Evolutionary conservation across 2,888 invertebrate species (phyloP).

Genomic region (Scaptomyza caliginosa): DNA sequence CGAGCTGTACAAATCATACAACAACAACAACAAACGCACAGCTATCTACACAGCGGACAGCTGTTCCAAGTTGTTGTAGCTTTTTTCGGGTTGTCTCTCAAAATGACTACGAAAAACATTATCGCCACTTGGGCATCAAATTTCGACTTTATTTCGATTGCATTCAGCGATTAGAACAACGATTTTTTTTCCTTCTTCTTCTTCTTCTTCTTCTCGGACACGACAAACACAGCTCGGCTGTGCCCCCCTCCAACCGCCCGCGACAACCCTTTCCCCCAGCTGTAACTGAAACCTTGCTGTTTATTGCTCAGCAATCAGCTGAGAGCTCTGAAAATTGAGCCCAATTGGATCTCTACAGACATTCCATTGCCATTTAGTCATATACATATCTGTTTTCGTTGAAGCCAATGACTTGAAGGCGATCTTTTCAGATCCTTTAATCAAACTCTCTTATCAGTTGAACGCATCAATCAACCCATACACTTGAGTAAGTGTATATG

Average conservation of each 20-base stretch:
- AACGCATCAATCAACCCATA: conserved; percentile 13
- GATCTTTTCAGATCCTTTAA: too few species aligned
- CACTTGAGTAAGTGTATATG: neutral
- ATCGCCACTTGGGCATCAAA: conserved; percentile 66
- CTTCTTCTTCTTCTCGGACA: too few species aligned
- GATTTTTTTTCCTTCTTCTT: neutral
- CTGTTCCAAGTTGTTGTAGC: conserved; percentile 52
- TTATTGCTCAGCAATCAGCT: conserved; percentile 26
- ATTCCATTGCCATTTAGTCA: conserved; percentile 41
- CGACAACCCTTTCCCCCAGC: neutral
- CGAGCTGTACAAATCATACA: conserved; percentile 77
- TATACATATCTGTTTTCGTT: neutral
- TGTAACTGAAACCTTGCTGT: conserved; percentile 25
- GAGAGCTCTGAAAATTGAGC: conserved; percentile 23
- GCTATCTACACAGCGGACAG: conserved; percentile 55
- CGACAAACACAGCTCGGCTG: neutral
- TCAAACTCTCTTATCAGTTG: conserved; percentile 5
- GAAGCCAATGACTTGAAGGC: neutral
- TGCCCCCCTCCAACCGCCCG: neutral
- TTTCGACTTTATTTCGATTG: conserved; percentile 67
- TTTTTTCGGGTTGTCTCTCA: conserved; percentile 51
- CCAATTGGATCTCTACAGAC: conserved; percentile 4
- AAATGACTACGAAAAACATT: conserved; percentile 72
- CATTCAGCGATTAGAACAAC: conserved; percentile 48
- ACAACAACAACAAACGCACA: conserved; percentile 50